These are phyloP conservation scores for Nephrocerus scutellatus DNA, from an alignment of 2,888 invertebrate genomes.

Conservation along the genomic window DNA sequence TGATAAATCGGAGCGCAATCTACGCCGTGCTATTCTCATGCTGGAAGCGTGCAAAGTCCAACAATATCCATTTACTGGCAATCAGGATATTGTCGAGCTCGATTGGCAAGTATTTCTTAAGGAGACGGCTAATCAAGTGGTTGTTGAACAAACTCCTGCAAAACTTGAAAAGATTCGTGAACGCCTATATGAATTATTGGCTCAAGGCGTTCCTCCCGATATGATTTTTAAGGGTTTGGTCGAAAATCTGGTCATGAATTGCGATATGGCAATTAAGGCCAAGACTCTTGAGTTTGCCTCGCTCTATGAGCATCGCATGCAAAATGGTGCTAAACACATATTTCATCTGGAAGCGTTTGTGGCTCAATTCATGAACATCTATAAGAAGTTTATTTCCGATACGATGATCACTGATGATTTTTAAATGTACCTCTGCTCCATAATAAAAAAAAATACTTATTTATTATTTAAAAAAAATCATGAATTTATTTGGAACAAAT, in stretches of 20 bases:
- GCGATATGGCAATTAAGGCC: conserved; percentile 82
- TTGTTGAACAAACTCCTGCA: conserved; percentile 79
- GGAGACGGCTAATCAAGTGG: conserved; percentile 79
- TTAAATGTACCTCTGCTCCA: conserved; percentile 14
- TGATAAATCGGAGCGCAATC: conserved; percentile 74
- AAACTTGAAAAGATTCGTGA: conserved; percentile 78
- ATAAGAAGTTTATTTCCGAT: conserved; percentile 65
- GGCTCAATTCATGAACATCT: conserved; percentile 91
- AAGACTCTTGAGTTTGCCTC: conserved; percentile 82
- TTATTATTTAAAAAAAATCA: conserved; percentile 1
- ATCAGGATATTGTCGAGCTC: conserved; percentile 76
- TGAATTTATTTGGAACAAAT: background rate
- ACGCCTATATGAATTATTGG: conserved; percentile 85
- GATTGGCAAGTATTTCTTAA: conserved; percentile 90
- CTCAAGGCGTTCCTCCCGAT: conserved; percentile 89
- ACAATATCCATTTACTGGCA: conserved; percentile 74
- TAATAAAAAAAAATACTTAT: background rate
- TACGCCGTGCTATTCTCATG: conserved; percentile 87
- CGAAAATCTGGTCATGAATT: conserved; percentile 76
- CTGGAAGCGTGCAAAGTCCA: conserved; percentile 89
- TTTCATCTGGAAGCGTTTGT: conserved; percentile 97
- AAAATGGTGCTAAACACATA: conserved; percentile 86
- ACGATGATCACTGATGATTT: conserved; percentile 40
- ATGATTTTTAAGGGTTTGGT: conserved; percentile 84
- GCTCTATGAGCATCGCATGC: conserved; percentile 85